phyloP scores from a whole-genome alignment of 1,140 invertebrate species.

The Ooceraea biroi region DNA sequence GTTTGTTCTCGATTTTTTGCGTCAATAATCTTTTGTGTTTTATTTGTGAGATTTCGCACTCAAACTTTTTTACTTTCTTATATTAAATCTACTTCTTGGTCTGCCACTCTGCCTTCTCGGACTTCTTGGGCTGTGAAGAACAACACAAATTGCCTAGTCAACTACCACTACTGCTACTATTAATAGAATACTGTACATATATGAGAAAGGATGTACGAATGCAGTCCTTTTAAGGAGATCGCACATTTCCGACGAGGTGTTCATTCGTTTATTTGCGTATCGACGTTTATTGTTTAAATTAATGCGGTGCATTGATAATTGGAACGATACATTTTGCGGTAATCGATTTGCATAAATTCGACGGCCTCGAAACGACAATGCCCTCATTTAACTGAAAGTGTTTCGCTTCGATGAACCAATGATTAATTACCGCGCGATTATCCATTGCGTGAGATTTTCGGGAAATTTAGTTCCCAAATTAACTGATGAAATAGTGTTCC shows the following conservation, averaged over 20 bases:
- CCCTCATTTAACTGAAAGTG: constrained; percentile 37
- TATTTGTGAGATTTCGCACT: constrained; percentile 50
- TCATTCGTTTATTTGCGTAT: background rate
- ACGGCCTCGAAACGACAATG: constrained; percentile 20
- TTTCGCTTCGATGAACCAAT: constrained; percentile 37
- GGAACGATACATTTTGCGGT: constrained; percentile 28
- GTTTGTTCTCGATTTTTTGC: constrained; percentile 2
- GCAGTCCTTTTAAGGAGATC: constrained; percentile 59
- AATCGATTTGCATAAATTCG: constrained; percentile 44
- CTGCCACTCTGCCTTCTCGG: constrained; percentile 93
- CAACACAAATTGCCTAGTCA: constrained; percentile 84
- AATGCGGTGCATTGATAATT: background rate
- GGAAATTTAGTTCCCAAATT: constrained; percentile 49
- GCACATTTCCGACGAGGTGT: background rate
- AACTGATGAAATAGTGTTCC: constrained; percentile 35
- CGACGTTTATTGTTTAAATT: background rate
- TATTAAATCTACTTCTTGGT: constrained; percentile 89
- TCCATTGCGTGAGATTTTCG: constrained; percentile 24
- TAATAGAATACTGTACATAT: constrained; percentile 58
- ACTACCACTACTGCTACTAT: constrained; percentile 74
- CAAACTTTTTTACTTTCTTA: constrained; percentile 48
- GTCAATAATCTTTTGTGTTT: constrained; percentile 17
- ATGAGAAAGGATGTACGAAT: constrained; percentile 44
- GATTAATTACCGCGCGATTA: constrained; percentile 50
- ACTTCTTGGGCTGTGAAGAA: constrained; percentile 91